These are phyloP conservation scores for Eueremaeus valkanovi DNA, from an alignment of 2,888 invertebrate genomes.

Conservation along the genomic window DNA sequence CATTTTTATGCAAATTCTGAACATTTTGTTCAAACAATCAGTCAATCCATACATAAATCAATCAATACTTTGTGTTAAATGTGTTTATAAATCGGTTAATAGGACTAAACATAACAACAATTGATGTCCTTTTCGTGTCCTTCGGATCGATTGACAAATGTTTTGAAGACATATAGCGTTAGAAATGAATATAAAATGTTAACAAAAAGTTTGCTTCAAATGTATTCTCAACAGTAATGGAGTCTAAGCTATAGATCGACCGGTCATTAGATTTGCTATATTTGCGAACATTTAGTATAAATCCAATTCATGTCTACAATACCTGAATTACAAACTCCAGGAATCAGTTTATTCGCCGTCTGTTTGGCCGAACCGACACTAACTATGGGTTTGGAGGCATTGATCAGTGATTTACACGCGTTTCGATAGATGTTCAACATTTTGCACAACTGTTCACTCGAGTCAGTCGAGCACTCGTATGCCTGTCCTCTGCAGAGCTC, in stretches of 20 bases:
- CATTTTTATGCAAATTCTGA: no score
- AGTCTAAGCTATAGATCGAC: not conserved
- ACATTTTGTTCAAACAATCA: not conserved
- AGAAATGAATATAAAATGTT: not conserved
- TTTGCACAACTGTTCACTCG: not conserved
- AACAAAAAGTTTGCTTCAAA: not conserved
- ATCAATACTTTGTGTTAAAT: not conserved
- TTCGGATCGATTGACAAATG: not conserved
- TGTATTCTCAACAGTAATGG: not conserved
- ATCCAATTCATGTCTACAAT: not conserved
- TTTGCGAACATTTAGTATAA: not conserved
- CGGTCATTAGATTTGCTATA: not conserved
- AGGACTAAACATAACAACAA: not conserved
- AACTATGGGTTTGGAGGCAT: slow-evolving; percentile 40
- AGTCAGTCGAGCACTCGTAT: no score
- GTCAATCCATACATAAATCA: not conserved
- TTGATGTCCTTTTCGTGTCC: slow-evolving; percentile 16
- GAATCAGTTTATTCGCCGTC: slow-evolving; percentile 15
- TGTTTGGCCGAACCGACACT: slow-evolving; percentile 19
- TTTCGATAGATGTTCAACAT: slow-evolving; percentile 45
- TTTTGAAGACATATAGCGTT: not conserved
- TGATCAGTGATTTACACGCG: slow-evolving; percentile 43
- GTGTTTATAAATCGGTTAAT: not conserved
- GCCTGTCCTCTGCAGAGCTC: no score
- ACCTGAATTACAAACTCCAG: slow-evolving; percentile 34